phyloP scores from a whole-genome alignment of 2,113 vertebrate genomes.

The Callorhinus ursinus region DNA sequence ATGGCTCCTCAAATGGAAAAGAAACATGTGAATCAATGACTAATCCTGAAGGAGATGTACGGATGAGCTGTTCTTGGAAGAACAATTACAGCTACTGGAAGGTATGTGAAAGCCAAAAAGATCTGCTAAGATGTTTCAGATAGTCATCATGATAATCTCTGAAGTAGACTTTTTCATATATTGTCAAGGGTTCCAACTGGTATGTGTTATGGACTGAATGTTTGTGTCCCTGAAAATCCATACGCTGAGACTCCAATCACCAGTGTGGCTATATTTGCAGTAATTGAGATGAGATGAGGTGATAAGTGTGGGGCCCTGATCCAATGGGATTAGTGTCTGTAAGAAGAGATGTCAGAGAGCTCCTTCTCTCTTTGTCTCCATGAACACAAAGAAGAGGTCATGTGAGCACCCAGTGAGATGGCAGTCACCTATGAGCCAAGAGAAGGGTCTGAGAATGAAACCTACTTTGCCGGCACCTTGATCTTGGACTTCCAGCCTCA shows the following conservation, averaged over 20 bases:
- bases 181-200: neutral
- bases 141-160: neutral
- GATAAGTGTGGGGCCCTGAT: neutral
- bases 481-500: neutral
- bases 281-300: neutral
- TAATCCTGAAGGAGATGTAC: neutral
- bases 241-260: neutral
- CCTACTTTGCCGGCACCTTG: neutral
- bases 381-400: neutral
- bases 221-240: neutral
- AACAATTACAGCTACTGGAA: neutral
- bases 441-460: neutral
- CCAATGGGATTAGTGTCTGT: neutral
- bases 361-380: neutral
- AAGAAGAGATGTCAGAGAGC: neutral
- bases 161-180: neutral
- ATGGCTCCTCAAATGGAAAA: neutral
- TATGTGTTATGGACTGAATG: neutral
- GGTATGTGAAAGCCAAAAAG: neutral
- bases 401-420: neutral
- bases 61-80: neutral
- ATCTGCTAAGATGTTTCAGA: neutral
- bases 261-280: neutral
- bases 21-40: neutral
- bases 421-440: neutral